Conservation (phyloP, 92 coral and sea anemone species). For the Pocillopora meandrina region DNA sequence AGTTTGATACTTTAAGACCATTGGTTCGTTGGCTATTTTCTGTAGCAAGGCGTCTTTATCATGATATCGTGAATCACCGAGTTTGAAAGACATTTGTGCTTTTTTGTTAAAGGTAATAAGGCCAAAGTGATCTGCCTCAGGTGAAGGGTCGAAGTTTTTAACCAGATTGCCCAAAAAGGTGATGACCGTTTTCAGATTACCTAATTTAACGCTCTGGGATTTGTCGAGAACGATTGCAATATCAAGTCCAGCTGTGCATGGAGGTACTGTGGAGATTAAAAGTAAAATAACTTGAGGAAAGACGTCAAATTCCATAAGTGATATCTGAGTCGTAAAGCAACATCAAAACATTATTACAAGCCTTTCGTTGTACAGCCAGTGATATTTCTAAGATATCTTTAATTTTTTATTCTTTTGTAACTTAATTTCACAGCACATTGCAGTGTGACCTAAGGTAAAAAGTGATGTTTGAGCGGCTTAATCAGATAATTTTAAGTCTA, state of each 20-base stretch:
- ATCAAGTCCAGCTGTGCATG: conserved; percentile 12
- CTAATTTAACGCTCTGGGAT: neutral
- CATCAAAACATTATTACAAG: too few relatives aligned
- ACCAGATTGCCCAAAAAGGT: neutral
- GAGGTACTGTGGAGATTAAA: neutral
- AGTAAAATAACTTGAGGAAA: too few relatives aligned
- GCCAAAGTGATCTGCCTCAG: conserved; percentile 19
- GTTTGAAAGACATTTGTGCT: neutral
- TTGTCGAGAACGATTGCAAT: conserved; percentile 14
- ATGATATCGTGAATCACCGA: neutral
- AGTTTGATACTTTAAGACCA: neutral
- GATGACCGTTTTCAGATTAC: neutral
- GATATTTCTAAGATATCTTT: too few relatives aligned
- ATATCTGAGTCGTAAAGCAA: too few relatives aligned
- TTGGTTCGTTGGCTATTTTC: conserved; percentile 9
- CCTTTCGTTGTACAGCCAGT: too few relatives aligned
- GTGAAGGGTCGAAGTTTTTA: neutral
- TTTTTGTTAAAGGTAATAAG: conserved; percentile 10
- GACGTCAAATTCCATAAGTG: too few relatives aligned
- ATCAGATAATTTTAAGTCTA: too few relatives aligned
- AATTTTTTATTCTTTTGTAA: too few relatives aligned
- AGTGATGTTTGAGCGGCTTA: too few relatives aligned
- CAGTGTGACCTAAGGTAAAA: too few relatives aligned
- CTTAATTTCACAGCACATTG: too few relatives aligned
- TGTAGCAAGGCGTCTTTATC: neutral